These are phyloP conservation scores for Sarcophaga peregrina DNA, from an alignment of 1,140 invertebrate species.

Conservation along the genomic window DNA sequence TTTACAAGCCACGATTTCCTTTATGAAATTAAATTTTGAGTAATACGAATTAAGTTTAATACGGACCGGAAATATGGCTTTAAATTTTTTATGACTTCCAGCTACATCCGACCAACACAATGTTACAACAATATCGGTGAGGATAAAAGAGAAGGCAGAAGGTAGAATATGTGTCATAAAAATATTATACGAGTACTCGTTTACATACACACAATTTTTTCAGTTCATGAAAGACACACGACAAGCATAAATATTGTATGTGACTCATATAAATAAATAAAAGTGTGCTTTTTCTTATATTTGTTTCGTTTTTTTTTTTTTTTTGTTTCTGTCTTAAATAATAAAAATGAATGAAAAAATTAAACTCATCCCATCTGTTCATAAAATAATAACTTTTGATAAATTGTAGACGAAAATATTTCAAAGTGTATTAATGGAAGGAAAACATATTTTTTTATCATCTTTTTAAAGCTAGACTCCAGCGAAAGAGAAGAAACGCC, in stretches of 20 bases:
- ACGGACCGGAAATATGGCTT: neutral
- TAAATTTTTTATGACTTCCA: neutral
- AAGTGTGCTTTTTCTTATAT: conserved; percentile 41
- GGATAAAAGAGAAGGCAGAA: neutral
- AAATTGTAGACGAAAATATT: neutral
- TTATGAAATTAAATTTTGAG: neutral
- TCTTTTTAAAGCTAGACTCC: conserved; percentile 34
- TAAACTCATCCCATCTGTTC: conserved; percentile 13
- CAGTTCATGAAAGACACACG: no score
- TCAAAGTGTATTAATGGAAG: conserved; percentile 1
- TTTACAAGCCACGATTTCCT: neutral
- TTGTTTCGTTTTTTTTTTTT: neutral
- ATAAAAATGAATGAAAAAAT: conserved; percentile 1
- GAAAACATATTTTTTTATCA: neutral
- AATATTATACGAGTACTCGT: neutral
- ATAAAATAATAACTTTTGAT: neutral
- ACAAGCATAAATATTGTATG: no score
- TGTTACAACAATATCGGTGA: neutral
- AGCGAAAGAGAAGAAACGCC: conserved; percentile 18
- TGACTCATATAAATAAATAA: neutral
- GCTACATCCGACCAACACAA: neutral
- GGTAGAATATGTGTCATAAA: neutral
- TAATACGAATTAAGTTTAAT: neutral
- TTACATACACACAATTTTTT: no score
- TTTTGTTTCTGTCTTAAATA: no score